Evolutionary conservation across 2,888 invertebrate genomes (phyloP).

Genomic region (Neocrepidodera transversa): DNA sequence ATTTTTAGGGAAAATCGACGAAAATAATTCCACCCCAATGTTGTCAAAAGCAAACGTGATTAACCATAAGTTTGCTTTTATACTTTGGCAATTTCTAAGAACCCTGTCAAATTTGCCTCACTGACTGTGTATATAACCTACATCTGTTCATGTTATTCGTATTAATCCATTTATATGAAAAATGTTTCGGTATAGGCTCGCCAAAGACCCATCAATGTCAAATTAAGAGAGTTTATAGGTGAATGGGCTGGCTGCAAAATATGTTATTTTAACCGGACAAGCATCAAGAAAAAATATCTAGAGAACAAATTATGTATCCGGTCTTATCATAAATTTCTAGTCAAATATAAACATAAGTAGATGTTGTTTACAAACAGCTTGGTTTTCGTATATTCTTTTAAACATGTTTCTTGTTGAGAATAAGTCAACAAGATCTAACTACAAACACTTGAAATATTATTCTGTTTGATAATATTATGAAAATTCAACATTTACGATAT

Average conservation of each 20-base stretch:
- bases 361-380: slow-evolving; percentile 10
- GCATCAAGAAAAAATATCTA: slow-evolving; percentile 7
- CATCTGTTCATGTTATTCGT: slow-evolving; percentile 12
- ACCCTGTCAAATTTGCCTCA: not conserved
- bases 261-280: slow-evolving; percentile 1
- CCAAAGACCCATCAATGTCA: slow-evolving; percentile 14
- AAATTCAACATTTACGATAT: no score
- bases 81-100: not conserved
- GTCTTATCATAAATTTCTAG: slow-evolving; percentile 11
- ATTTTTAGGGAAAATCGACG: no score
- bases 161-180: slow-evolving; percentile 4
- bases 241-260: not conserved
- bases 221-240: slow-evolving; percentile 9
- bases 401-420: not conserved
- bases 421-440: not conserved
- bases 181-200: slow-evolving; percentile 7
- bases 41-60: no score
- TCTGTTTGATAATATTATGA: slow-evolving; percentile 1
- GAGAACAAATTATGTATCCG: slow-evolving; percentile 13
- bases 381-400: slow-evolving; percentile 1
- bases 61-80: not conserved
- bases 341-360: slow-evolving; percentile 8
- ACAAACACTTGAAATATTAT: slow-evolving; percentile 1
- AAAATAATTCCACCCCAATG: no score
- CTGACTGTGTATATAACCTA: slow-evolving; percentile 1